phyloP scores from a whole-genome alignment of 2,797 vertebrate genomes.

The Caiman crocodilus region DNA sequence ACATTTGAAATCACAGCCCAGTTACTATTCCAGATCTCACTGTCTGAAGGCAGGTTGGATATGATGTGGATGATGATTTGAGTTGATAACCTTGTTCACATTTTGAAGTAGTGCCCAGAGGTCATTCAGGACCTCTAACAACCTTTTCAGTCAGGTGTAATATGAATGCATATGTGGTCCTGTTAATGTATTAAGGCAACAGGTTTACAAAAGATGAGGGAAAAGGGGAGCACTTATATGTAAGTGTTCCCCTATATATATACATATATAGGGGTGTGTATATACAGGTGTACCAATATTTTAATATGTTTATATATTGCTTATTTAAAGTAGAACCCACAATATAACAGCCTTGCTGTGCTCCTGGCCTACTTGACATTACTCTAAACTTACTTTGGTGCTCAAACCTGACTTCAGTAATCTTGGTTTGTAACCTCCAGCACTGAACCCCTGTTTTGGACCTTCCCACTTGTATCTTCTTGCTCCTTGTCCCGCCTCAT shows the following conservation, averaged over 20 bases:
- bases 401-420: too few species aligned
- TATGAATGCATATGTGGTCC: neutral
- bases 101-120: neutral
- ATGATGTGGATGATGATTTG: slow-evolving; percentile 22
- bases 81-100: neutral
- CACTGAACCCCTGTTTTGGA: too few species aligned
- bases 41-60: neutral
- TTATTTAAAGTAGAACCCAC: neutral
- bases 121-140: neutral
- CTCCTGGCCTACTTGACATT: too few species aligned
- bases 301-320: neutral
- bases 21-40: neutral
- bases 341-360: neutral
- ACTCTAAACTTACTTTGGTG: too few species aligned
- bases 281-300: too few species aligned
- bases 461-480: too few species aligned
- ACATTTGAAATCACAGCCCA: neutral
- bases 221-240: neutral
- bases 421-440: too few species aligned
- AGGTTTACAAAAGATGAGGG: neutral
- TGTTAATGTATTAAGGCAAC: neutral
- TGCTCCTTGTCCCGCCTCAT: too few species aligned
- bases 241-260: neutral
- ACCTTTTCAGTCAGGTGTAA: neutral
- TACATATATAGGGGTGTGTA: neutral